These are phyloP conservation scores for Neomorphus geoffroyi DNA, from an alignment of 2,797 vertebrate species.

Conservation along the genomic window DNA sequence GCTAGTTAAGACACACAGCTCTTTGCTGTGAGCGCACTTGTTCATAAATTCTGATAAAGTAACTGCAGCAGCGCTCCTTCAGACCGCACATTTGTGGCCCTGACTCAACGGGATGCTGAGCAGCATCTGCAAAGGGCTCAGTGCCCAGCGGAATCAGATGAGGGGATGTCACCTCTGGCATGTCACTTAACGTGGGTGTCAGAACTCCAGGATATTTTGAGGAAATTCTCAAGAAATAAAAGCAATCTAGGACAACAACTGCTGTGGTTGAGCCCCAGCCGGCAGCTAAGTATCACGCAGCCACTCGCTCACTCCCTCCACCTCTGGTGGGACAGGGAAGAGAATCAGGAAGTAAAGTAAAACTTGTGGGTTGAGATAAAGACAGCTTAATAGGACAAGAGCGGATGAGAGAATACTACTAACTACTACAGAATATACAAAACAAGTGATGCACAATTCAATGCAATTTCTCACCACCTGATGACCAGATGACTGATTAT, in stretches of 20 bases:
- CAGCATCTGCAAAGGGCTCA: not conserved
- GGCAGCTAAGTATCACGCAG: too few relatives aligned
- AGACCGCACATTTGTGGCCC: accelerated
- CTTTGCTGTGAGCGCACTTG: not conserved
- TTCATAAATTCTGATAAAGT: not conserved
- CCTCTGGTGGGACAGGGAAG: too few relatives aligned
- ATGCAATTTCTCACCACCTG: too few relatives aligned
- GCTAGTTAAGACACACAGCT: not conserved
- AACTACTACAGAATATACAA: too few relatives aligned
- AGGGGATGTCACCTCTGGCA: not conserved
- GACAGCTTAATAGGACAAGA: too few relatives aligned
- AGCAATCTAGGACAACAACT: not conserved
- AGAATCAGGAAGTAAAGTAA: too few relatives aligned
- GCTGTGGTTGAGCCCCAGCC: too few relatives aligned
- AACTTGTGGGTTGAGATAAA: too few relatives aligned
- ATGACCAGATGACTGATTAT: too few relatives aligned
- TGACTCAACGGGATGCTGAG: not conserved
- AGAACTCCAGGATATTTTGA: not conserved
- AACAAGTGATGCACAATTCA: too few relatives aligned
- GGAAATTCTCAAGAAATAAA: not conserved
- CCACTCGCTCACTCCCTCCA: too few relatives aligned
- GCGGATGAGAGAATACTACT: too few relatives aligned
- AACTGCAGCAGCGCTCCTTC: not conserved
- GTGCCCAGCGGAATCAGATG: not conserved
- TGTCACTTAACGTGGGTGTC: not conserved